Conservation (phyloP, 37 sponge, comb jelly and placozoan species). For the Trichoplax adhaerens region DNA sequence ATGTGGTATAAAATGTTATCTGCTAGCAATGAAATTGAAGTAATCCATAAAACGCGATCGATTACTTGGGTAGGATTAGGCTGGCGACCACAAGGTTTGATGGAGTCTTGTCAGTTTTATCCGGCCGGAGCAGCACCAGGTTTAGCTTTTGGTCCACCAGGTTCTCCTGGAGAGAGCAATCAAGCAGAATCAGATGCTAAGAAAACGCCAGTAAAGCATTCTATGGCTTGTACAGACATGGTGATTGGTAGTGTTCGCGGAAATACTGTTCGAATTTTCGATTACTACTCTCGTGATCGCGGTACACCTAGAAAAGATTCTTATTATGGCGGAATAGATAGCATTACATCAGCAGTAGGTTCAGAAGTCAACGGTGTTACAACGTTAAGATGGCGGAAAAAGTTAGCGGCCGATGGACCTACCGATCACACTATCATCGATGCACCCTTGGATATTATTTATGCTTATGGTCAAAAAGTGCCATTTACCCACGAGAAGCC, state of each 20-base stretch:
- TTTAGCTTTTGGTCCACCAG: too few species aligned
- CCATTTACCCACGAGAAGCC: not conserved
- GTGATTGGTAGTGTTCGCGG: constrained; percentile 17
- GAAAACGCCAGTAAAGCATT: constrained; percentile 2
- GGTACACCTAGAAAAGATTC: constrained; percentile 15
- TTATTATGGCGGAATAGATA: constrained; percentile 16
- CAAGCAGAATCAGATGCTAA: constrained; percentile 10
- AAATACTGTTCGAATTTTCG: constrained; percentile 7
- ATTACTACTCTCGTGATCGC: constrained; percentile 29
- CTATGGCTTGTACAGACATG: constrained; percentile 33
- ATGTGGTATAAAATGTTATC: too few species aligned
- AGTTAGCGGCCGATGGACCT: constrained; percentile 7
- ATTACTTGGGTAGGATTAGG: too few species aligned
- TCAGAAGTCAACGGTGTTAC: constrained; percentile 12
- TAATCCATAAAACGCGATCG: too few species aligned
- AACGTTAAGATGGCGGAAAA: constrained; percentile 3
- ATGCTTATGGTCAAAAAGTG: constrained; percentile 22
- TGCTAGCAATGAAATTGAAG: too few species aligned
- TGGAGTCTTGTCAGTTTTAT: too few species aligned
- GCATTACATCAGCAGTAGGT: constrained; percentile 17
- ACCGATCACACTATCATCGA: constrained; percentile 6
- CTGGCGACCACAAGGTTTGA: too few species aligned
- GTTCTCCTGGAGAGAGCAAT: constrained; percentile 17
- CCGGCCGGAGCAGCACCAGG: too few species aligned
- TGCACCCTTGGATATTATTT: constrained; percentile 13